Base-by-base conservation (phyloP, 2,888 invertebrate species). In the Sylvicola cinctus region DNA sequence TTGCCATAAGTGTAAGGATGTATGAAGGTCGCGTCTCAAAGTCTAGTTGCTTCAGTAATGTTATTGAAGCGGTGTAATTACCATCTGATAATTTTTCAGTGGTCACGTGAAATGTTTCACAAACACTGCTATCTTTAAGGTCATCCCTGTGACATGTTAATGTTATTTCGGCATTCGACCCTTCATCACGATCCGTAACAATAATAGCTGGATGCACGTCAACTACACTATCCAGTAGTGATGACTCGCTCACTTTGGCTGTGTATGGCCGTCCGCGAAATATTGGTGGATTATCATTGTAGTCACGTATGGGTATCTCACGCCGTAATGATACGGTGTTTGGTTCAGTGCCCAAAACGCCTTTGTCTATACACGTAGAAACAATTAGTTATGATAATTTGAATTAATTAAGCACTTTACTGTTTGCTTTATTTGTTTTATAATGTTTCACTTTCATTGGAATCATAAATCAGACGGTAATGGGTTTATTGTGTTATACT, bases 201-300 rank as follows among this genome's bases (percentile, higher is more conserved):
- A 68, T 60, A 39, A 83, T 73, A 36, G 63, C 63, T 13, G 70
- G 67, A 32, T 49, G 53, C 1, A 69, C 53, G 49, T 61, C 51
- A 29, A 83, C 59, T 32, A 68, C 62, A 6, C 65, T 64, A 2
- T 74, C 79, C 2, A 75, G 63, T 3, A 62, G 49, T 3, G 73
- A 62, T 10, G 72, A 70, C 53, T 83, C 81, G 38, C 71, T 69
- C 2, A 79, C 67, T 39, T 68, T 69, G 3, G 74, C 67, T 20
- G 72, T 68, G 46, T 81, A 81, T 0, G 81, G 80, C 23, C 77
- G 60, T 27, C 74, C 74, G 42, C 69, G 63, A 48, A 80, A 83
- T 11, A 67, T 62, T 1, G 84, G 84, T 1, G 69, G 61, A 49
- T 84, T 85, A 52, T 85, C 85, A 47, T 85, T 87, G 14, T 73